phyloP scores from a whole-genome alignment of 2,113 vertebrate genomes.

The Eulemur macaco region DNA sequence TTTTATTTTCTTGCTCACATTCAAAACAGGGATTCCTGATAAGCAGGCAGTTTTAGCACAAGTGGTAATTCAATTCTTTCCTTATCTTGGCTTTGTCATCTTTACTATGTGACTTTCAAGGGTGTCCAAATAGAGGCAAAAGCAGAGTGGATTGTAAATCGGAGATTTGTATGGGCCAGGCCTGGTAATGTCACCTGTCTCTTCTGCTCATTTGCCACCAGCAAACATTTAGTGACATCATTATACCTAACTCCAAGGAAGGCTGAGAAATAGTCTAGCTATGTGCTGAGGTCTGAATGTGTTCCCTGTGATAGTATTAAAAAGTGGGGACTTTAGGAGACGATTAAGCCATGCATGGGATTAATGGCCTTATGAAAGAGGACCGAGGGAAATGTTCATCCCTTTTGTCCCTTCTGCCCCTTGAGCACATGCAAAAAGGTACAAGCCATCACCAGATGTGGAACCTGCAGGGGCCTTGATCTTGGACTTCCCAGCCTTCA shows the following conservation, averaged over 20 bases:
- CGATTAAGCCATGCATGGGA: not conserved
- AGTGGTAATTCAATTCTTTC: not conserved
- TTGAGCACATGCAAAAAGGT: not conserved
- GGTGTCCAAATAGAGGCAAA: not conserved
- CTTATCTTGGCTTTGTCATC: not conserved
- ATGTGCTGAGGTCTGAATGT: not conserved
- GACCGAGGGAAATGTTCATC: not conserved
- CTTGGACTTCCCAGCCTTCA: not conserved
- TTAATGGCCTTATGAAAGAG: not conserved
- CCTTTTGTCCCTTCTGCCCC: not conserved
- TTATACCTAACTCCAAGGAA: not conserved
- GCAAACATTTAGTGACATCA: not conserved
- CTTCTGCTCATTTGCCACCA: not conserved
- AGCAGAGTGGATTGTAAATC: not conserved
- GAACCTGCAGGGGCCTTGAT: not conserved
- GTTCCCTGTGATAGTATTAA: not conserved
- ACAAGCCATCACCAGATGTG: not conserved
- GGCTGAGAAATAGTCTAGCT: not conserved
- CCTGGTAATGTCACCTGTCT: not conserved
- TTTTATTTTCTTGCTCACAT: slow-evolving; percentile 4
- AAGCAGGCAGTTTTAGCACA: not conserved
- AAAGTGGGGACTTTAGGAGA: not conserved
- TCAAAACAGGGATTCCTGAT: slow-evolving; percentile 21
- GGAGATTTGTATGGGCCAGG: not conserved
- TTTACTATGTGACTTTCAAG: not conserved